phyloP scores from a whole-genome alignment of 2,113 vertebrate species.

The Halcyon senegalensis region DNA sequence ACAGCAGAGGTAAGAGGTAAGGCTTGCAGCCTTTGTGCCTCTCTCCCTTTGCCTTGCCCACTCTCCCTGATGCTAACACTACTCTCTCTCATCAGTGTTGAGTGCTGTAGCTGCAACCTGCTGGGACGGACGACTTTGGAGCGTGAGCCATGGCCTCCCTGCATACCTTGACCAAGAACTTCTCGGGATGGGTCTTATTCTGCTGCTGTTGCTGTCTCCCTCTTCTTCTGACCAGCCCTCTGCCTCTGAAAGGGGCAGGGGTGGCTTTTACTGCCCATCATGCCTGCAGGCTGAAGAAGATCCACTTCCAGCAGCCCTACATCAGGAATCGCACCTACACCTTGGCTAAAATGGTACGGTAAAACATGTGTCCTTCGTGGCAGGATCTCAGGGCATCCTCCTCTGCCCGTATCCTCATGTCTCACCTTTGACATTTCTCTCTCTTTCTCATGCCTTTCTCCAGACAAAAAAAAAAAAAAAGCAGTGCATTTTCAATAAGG shows the following conservation, averaged over 20 bases:
- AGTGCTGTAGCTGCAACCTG: neutral
- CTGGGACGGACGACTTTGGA: neutral
- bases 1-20: conserved; percentile 73
- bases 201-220: conserved; percentile 50
- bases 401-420: neutral
- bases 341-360: conserved; percentile 70
- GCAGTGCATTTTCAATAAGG: neutral
- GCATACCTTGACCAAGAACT: conserved; percentile 18
- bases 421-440: neutral
- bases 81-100: conserved; percentile 27
- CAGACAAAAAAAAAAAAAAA: neutral
- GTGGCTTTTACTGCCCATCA: neutral
- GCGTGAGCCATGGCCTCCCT: conserved; percentile 41
- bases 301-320: conserved; percentile 43
- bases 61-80: neutral
- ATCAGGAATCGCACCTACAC: conserved; percentile 72
- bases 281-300: conserved; percentile 56
- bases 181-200: conserved; percentile 13
- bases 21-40: neutral
- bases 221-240: conserved; percentile 49
- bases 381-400: neutral
- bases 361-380: neutral
- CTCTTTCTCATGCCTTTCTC: neutral
- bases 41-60: neutral
- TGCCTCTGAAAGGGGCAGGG: neutral